Evolutionary conservation across 1,140 invertebrate genomes (phyloP).

Genomic region (Sweltsa coloradensis): DNA sequence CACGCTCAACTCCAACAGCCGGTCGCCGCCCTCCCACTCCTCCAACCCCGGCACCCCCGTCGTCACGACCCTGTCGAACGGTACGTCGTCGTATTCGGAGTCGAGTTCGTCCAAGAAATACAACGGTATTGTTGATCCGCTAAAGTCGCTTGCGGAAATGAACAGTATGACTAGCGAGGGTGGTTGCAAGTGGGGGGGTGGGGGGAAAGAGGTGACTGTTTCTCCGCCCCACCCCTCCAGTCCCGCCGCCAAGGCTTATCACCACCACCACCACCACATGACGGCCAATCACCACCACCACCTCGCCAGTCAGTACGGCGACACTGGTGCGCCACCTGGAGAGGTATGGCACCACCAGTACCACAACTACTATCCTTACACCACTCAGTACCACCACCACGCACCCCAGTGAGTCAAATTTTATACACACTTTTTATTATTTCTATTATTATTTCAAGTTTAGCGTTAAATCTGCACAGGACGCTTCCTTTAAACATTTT

Average conservation of each 20-base stretch:
- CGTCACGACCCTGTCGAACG: slow-evolving; percentile 13
- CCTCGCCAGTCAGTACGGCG: slow-evolving; percentile 17
- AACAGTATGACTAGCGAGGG: slow-evolving; percentile 28
- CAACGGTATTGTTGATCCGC: slow-evolving; percentile 28
- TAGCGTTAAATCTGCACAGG: too few relatives aligned
- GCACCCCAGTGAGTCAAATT: slow-evolving; percentile 46
- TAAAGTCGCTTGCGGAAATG: slow-evolving; percentile 46
- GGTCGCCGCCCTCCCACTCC: slow-evolving; percentile 15
- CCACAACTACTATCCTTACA: slow-evolving; percentile 47
- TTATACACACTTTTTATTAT: slow-evolving; percentile 26
- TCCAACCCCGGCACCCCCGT: slow-evolving; percentile 16
- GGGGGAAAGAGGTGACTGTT: not conserved
- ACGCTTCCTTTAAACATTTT: too few relatives aligned
- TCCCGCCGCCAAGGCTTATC: slow-evolving; percentile 20
- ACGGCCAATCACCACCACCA: slow-evolving; percentile 33
- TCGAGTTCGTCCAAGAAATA: slow-evolving; percentile 17
- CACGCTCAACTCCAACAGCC: slow-evolving; percentile 28
- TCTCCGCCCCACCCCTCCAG: slow-evolving; percentile 21
- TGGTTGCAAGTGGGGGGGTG: slow-evolving; percentile 33
- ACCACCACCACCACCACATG: slow-evolving; percentile 30
- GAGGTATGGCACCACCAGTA: slow-evolving; percentile 49
- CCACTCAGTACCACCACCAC: slow-evolving; percentile 36
- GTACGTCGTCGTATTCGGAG: slow-evolving; percentile 13
- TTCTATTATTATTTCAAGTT: slow-evolving; percentile 6
- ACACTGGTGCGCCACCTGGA: slow-evolving; percentile 31